Base-by-base conservation (phyloP, 2,113 vertebrate species). In the Sterrhoptilus dennistouni region DNA sequence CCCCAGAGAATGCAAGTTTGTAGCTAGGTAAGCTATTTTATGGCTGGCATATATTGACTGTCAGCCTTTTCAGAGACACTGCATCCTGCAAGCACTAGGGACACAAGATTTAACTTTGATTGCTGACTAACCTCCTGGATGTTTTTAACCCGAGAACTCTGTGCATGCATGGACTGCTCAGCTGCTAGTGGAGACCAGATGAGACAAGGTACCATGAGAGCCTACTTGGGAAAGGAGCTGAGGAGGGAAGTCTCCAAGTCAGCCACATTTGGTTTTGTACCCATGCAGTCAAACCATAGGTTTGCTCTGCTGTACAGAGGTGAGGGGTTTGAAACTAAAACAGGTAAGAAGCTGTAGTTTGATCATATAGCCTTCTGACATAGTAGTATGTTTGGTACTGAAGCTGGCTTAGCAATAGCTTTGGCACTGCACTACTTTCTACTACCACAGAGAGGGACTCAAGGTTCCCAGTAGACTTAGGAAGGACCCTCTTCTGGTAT, bases 391-490 rank as follows among this genome's bases (percentile, higher is more conserved):
- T 65, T 27, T 74, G 31, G 22, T 47, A 40, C 16, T 70, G 50
- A 76, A 81, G 63, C 40, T 87, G 31, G 8, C 31, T 60, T 64
- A 59, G 14, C 33, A 33, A 5, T 42, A 61, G 12, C 24, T 82
- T 92, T 92, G 45, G 3, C n/a, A 15, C n/a, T 75, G 11, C 2
- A 0, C n/a, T 71, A 28, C 11, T 79, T 85, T 57, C 15, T 82
- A 2, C 13, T 75, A 17, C 52, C 7, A 59, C 25, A 36, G 35
- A 60, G 13, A 44, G 25, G 8, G 17, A 76, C 12, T 54, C 0
- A 0, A 42, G 2, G 4, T 68, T 88, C 68, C 35, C 9, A 3
- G 7, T 60, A 49, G 45, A 21, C 3, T 38, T 49, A 31, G 23
- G 9, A 2, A 31, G 23, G 9, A 2, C 4, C 12, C 4, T 88